Evolutionary conservation across 2,797 vertebrate species (phyloP).

Genomic region (Sebastes steindachneri): DNA sequence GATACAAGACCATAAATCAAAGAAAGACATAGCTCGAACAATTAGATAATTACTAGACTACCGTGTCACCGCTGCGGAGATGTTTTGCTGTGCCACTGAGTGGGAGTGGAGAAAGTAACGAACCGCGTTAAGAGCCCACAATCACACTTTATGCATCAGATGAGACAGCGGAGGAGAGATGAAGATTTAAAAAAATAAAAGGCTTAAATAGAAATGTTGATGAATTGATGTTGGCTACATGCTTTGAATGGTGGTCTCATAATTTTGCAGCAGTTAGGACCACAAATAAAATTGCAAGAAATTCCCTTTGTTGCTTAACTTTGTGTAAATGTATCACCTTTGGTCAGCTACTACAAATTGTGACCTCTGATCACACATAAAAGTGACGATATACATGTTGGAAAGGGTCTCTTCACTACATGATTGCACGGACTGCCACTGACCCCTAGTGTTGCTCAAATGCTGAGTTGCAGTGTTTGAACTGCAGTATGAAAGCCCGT

Average conservation of each 20-base stretch:
- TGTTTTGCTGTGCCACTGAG: constrained; percentile 81
- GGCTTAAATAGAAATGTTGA: constrained; percentile 18
- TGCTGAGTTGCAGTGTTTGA: constrained; percentile 54
- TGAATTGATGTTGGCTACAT: neutral
- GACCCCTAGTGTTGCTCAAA: constrained; percentile 82
- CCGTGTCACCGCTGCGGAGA: constrained; percentile 83
- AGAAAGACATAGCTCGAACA: constrained; percentile 91
- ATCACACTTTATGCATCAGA: constrained; percentile 59
- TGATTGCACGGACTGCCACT: constrained; percentile 79
- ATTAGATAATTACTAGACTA: constrained; percentile 96
- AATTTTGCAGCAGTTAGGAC: neutral
- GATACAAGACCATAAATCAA: constrained; percentile 96
- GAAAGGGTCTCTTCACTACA: constrained; percentile 42
- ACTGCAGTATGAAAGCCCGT: constrained; percentile 49
- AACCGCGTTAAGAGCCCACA: constrained; percentile 40
- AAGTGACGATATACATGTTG: constrained; percentile 22
- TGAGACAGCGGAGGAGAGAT: constrained; percentile 33
- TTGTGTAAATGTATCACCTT: neutral
- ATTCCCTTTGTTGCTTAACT: neutral
- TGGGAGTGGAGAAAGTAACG: constrained; percentile 35
- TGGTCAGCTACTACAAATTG: neutral
- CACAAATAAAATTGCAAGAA: neutral
- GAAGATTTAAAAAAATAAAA: constrained; percentile 27
- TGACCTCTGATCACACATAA: constrained; percentile 27
- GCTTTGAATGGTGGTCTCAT: neutral